These are phyloP conservation scores for Eidolon dupreanum DNA, from an alignment of 2,797 vertebrate genomes.

Conservation along the genomic window DNA sequence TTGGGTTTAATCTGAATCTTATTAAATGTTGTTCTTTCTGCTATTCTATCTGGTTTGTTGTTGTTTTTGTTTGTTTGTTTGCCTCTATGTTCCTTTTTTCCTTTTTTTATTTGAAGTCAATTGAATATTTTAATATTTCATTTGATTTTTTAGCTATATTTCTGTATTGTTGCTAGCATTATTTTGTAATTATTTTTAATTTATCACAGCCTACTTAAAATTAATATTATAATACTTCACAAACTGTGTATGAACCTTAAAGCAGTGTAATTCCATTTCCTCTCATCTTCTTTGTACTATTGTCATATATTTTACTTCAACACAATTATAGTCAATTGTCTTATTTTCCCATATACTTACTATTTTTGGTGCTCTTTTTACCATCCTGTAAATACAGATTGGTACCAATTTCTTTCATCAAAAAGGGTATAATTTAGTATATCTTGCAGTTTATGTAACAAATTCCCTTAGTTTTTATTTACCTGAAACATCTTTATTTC, in stretches of 20 bases:
- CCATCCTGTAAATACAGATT: not conserved
- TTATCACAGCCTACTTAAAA: not conserved
- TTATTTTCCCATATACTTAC: not conserved
- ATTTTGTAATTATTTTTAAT: not conserved
- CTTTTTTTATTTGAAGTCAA: not conserved
- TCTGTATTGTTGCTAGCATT: not conserved
- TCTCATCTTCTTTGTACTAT: not conserved
- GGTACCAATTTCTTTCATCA: not conserved
- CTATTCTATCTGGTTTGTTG: not conserved
- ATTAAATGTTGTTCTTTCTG: not conserved
- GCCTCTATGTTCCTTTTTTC: not conserved
- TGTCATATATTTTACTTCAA: not conserved
- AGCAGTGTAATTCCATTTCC: not conserved
- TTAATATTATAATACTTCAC: not conserved
- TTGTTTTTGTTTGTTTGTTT: not conserved
- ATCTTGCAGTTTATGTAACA: not conserved
- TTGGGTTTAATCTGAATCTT: not conserved
- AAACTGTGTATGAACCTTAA: not conserved
- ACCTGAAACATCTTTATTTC: slow-evolving; percentile 11
- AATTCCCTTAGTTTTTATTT: not conserved
- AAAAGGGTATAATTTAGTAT: not conserved
- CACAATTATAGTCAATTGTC: not conserved
- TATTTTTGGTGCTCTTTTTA: not conserved
- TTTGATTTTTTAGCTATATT: not conserved
- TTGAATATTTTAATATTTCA: not conserved